Percentiles rank a stretch among this genome's conserved stretches.
Evolutionary conservation across 2,113 vertebrate species (phyloP).

Genomic region (Eonycteris spelaea): DNA sequence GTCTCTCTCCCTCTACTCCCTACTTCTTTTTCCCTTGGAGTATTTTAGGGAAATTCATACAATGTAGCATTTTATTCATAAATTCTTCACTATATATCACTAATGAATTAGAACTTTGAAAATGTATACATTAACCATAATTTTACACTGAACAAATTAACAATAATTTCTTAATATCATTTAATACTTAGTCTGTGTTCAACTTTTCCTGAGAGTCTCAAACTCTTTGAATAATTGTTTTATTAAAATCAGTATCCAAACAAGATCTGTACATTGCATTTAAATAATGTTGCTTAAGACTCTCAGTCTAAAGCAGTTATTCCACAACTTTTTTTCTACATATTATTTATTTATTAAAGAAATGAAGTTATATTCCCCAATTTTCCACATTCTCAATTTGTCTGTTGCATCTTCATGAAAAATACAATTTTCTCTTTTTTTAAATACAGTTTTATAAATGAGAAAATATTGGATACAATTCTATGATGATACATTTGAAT

Average conservation of each 20-base stretch:
- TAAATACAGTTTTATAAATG: neutral
- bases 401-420: neutral
- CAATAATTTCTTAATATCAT: neutral
- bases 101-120: slow-evolving; percentile 14
- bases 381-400: neutral
- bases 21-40: neutral
- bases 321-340: neutral
- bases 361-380: neutral
- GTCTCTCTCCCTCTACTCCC: neutral
- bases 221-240: slow-evolving; percentile 5
- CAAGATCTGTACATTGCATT: neutral
- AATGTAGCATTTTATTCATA: neutral
- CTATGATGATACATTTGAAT: neutral
- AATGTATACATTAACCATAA: neutral
- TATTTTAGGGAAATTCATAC: neutral
- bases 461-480: neutral
- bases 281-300: neutral
- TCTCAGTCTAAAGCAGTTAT: neutral
- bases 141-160: slow-evolving; percentile 9
- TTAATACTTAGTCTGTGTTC: neutral
- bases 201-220: neutral
- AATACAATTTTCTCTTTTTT: neutral
- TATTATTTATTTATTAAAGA: neutral
- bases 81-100: neutral
- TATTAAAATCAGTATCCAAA: neutral